Percentiles rank a stretch among this genome's conserved stretches.
phyloP scores from a whole-genome alignment of 2,888 invertebrate species.

The Heteromyza rotundicornis region DNA sequence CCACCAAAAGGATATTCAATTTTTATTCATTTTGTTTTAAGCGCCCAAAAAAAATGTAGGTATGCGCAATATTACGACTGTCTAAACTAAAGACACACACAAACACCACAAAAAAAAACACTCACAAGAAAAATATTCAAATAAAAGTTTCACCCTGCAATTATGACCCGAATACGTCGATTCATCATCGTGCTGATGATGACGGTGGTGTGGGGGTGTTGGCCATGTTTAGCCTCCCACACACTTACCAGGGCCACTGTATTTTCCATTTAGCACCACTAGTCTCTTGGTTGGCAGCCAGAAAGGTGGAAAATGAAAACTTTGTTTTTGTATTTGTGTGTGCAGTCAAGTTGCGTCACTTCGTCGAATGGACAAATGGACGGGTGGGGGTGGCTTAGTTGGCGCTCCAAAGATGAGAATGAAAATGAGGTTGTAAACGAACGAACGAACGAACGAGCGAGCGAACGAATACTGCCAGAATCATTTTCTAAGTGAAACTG shows the following conservation, averaged over 20 bases:
- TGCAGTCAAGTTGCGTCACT: background rate
- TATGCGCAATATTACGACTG: too few species aligned
- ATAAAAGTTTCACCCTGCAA: background rate
- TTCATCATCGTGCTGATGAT: background rate
- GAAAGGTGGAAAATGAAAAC: background rate
- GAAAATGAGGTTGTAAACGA: too few species aligned
- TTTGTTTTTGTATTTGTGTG: conserved; percentile 2
- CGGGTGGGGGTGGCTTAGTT: too few species aligned
- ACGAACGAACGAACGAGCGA: too few species aligned
- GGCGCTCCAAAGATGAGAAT: too few species aligned
- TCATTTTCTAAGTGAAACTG: conserved; percentile 3
- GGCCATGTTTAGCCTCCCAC: background rate
- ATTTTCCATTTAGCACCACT: background rate
- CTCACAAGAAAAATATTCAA: background rate
- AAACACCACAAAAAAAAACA: background rate
- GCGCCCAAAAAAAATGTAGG: background rate
- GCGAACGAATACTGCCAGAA: conserved; percentile 13
- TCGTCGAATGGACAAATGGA: too few species aligned
- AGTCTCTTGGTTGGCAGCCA: conserved; percentile 24
- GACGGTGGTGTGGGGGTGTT: too few species aligned
- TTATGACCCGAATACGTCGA: background rate
- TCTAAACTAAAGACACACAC: background rate
- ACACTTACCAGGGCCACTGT: background rate
- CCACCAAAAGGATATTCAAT: background rate
- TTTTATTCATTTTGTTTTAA: too few species aligned